A percentile compares a stretch with the other conserved stretches of the same genome.
Evolutionary conservation across 1,140 invertebrate species (phyloP).

Genomic region (Eriosoma lanigerum): DNA sequence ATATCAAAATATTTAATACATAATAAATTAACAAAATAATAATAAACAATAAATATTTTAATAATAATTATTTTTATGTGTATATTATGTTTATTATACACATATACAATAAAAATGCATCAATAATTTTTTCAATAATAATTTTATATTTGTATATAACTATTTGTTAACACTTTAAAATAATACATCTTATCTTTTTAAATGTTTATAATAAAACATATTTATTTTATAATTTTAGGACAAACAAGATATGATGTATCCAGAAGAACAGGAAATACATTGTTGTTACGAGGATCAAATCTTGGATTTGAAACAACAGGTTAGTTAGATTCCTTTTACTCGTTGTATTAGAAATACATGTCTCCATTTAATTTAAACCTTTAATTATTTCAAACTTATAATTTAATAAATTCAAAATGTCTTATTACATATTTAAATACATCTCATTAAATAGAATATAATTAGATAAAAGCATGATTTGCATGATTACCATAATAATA

Average conservation of each 20-base stretch:
- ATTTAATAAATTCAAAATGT: constrained; percentile 45
- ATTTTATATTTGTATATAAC: too few species aligned
- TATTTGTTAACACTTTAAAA: too few species aligned
- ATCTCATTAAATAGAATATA: constrained; percentile 19
- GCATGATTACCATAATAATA: constrained; percentile 37
- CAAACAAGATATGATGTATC: constrained; percentile 39
- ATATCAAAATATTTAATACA: too few species aligned
- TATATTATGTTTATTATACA: too few species aligned
- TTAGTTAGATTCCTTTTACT: background rate
- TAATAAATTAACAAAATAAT: too few species aligned
- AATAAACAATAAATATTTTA: too few species aligned
- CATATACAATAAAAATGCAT: too few species aligned
- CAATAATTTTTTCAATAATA: too few species aligned
- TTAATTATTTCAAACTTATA: background rate
- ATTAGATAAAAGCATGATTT: constrained; percentile 36
- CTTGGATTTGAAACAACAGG: constrained; percentile 51
- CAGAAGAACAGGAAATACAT: constrained; percentile 34
- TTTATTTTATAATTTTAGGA: constrained; percentile 30
- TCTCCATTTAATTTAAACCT: constrained; percentile 25
- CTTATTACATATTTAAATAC: constrained; percentile 7
- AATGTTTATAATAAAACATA: background rate
- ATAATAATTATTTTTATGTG: too few species aligned
- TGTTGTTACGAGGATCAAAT: constrained; percentile 48
- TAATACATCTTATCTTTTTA: too few species aligned
- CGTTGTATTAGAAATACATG: constrained; percentile 20